These are phyloP conservation scores for Yponomeuta evonymella DNA, from an alignment of 2,888 invertebrate species.

Conservation along the genomic window DNA sequence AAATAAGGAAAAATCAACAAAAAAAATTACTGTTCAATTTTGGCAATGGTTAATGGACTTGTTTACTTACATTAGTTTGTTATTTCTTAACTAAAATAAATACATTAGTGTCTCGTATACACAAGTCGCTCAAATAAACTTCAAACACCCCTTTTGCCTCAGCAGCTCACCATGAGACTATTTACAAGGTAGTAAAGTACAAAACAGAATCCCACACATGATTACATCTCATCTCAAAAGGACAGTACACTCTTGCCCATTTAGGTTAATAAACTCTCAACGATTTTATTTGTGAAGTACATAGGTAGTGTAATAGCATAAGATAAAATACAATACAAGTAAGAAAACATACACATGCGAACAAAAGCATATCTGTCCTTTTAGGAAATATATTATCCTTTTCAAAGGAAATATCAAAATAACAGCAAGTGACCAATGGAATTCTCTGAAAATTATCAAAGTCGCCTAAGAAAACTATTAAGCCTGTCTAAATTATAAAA, in stretches of 20 bases:
- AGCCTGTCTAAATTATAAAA: slow-evolving; percentile 55
- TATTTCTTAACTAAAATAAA: slow-evolving; percentile 68
- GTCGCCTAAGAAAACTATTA: slow-evolving; percentile 62
- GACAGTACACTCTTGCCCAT: neutral
- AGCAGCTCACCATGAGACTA: slow-evolving; percentile 45
- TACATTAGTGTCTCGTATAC: slow-evolving; percentile 49
- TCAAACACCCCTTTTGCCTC: slow-evolving; percentile 41
- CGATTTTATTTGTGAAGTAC: neutral
- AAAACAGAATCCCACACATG: slow-evolving; percentile 50
- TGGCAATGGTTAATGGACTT: slow-evolving; percentile 70
- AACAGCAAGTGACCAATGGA: neutral
- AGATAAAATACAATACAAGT: neutral
- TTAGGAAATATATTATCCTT: slow-evolving; percentile 17
- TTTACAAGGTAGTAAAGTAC: slow-evolving; percentile 53
- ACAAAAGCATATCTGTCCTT: neutral
- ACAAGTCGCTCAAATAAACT: slow-evolving; percentile 53
- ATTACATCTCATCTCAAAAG: slow-evolving; percentile 30
- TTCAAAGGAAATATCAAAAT: slow-evolving; percentile 17
- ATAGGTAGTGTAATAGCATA: no score
- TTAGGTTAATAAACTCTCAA: neutral
- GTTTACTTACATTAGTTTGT: slow-evolving; percentile 58
- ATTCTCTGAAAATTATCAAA: slow-evolving; percentile 26
- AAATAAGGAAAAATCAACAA: slow-evolving; percentile 62
- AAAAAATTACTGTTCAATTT: slow-evolving; percentile 71
- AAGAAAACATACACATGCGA: neutral